These are phyloP conservation scores for Cyrtorhinus lividipennis DNA, from an alignment of 1,140 invertebrate genomes.

Conservation along the genomic window DNA sequence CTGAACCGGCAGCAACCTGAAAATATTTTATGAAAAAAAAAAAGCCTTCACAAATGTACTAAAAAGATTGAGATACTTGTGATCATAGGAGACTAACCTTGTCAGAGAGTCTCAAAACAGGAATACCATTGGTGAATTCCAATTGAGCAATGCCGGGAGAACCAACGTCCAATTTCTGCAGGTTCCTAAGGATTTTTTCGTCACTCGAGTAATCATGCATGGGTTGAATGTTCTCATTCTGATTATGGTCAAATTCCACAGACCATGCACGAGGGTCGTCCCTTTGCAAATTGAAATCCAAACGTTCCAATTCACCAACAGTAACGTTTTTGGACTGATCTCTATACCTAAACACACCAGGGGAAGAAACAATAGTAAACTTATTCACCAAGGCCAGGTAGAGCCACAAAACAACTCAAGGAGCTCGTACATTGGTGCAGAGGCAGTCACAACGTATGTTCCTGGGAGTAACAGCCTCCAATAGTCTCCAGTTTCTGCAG, in stretches of 20 bases:
- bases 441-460: slow-evolving; percentile 64
- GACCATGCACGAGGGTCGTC: slow-evolving; percentile 66
- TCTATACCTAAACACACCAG: slow-evolving; percentile 52
- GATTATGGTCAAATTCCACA: slow-evolving; percentile 52
- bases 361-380: too few species aligned
- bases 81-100: slow-evolving; percentile 38
- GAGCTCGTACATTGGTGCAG: slow-evolving; percentile 46
- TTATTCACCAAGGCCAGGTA: too few species aligned
- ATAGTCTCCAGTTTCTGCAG: slow-evolving; percentile 70
- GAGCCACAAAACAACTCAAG: too few species aligned
- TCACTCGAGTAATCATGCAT: slow-evolving; percentile 43
- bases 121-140: slow-evolving; percentile 36
- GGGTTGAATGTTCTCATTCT: slow-evolving; percentile 36
- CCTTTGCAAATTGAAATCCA: slow-evolving; percentile 68
- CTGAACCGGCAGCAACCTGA: slow-evolving; percentile 40
- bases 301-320: slow-evolving; percentile 43
- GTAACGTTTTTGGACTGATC: slow-evolving; percentile 41
- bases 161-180: slow-evolving; percentile 48
- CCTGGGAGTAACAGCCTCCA: slow-evolving; percentile 83
- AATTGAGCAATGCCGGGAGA: slow-evolving; percentile 46
- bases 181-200: slow-evolving; percentile 40
- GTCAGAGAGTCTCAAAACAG: slow-evolving; percentile 46
- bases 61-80: too few species aligned
- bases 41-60: background rate
- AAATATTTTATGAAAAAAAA: background rate